Conservation (phyloP, 37 sponge, comb jelly and placozoan genomes). For the Hexactinellida sp. region DNA sequence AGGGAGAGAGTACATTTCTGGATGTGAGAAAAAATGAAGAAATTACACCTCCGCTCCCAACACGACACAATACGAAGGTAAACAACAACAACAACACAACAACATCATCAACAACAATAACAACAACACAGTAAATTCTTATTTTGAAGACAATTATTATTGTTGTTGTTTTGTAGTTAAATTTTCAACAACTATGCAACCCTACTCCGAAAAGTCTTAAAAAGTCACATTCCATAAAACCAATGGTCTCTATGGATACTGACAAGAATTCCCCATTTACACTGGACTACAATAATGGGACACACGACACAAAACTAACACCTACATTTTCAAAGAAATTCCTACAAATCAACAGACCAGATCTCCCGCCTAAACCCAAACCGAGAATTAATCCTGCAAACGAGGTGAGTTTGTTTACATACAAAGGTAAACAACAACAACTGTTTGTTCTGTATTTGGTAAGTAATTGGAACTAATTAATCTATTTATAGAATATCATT, state of each 20-base stretch:
- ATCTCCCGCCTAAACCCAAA: slow-evolving; percentile 14
- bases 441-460: too few species aligned
- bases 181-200: neutral
- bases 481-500: neutral
- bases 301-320: neutral
- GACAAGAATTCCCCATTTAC: neutral
- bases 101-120: too few species aligned
- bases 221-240: too few species aligned
- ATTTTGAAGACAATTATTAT: too few species aligned
- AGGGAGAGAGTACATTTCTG: neutral
- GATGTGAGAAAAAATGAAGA: neutral
- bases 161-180: neutral
- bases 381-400: neutral
- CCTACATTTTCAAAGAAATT: neutral
- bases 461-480: too few species aligned
- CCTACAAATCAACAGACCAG: neutral
- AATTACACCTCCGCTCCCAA: neutral
- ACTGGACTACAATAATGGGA: neutral
- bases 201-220: too few species aligned
- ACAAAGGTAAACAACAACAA: too few species aligned
- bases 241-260: neutral
- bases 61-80: neutral
- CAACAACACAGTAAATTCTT: too few species aligned
- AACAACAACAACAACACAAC: neutral
- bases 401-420: neutral